phyloP scores from a whole-genome alignment of 92 coral and sea anemone genomes.

The Bergia sp. region DNA sequence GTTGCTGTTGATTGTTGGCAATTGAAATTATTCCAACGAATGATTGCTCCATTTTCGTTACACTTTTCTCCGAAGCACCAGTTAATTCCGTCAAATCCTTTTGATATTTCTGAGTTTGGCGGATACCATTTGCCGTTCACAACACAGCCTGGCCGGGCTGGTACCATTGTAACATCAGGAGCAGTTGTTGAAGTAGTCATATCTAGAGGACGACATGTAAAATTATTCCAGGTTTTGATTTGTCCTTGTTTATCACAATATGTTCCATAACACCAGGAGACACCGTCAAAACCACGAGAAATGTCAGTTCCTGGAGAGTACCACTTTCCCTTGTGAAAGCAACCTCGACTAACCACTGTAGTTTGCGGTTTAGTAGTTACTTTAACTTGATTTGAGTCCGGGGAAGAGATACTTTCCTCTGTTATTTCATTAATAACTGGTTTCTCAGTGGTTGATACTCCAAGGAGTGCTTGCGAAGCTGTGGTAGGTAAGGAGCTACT shows the following conservation, averaged over 20 bases:
- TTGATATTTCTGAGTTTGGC: background rate
- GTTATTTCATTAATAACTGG: background rate
- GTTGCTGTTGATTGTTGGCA: background rate
- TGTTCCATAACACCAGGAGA: constrained; percentile 19
- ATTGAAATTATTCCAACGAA: background rate
- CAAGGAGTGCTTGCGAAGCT: background rate
- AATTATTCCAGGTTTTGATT: background rate
- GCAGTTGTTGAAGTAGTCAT: background rate
- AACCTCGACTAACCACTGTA: background rate
- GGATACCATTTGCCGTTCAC: constrained; percentile 12
- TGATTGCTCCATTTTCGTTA: background rate
- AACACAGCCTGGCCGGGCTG: background rate
- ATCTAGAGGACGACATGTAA: background rate
- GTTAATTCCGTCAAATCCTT: background rate
- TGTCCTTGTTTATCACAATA: constrained; percentile 14
- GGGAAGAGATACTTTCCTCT: background rate
- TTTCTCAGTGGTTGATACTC: background rate
- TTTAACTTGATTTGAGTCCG: constrained; percentile 8
- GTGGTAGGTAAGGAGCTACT: background rate
- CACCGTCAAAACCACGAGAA: background rate
- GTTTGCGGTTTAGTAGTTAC: background rate
- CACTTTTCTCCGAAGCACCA: constrained; percentile 16
- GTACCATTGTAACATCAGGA: background rate
- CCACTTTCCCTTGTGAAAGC: constrained; percentile 29
- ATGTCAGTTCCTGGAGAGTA: background rate